These are phyloP conservation scores for Brachirus orientalis DNA, from an alignment of 2,113 vertebrate genomes.

Conservation along the genomic window DNA sequence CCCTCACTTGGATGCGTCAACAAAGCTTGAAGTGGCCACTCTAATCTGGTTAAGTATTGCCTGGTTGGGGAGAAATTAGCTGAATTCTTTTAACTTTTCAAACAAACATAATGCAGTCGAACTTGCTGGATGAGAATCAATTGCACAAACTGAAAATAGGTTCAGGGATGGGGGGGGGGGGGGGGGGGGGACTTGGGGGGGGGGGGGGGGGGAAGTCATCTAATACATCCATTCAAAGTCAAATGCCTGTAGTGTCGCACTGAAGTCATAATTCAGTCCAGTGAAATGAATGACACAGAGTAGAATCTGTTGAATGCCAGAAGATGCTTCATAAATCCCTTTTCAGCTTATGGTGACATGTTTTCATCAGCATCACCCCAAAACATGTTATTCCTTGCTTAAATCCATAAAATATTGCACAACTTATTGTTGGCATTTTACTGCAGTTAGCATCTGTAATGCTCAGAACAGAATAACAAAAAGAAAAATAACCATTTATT, in stretches of 20 bases:
- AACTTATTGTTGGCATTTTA: too few relatives aligned
- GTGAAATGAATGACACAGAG: slow-evolving; percentile 56
- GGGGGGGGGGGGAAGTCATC: slow-evolving; percentile 48
- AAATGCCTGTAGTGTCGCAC: slow-evolving; percentile 62
- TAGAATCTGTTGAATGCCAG: slow-evolving; percentile 54
- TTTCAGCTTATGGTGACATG: slow-evolving; percentile 32
- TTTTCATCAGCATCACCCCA: slow-evolving; percentile 46
- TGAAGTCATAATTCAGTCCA: slow-evolving; percentile 60
- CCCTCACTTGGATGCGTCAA: slow-evolving; percentile 78
- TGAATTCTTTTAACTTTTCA: slow-evolving; percentile 82
- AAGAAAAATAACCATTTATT: too few relatives aligned
- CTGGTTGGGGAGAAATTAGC: slow-evolving; percentile 77
- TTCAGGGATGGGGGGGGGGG: slow-evolving; percentile 18
- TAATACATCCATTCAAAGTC: slow-evolving; percentile 62
- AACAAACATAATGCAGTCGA: slow-evolving; percentile 80
- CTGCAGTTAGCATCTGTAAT: too few relatives aligned
- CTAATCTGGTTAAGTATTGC: slow-evolving; percentile 78
- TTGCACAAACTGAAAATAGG: slow-evolving; percentile 73
- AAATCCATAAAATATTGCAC: slow-evolving; percentile 23
- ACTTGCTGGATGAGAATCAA: slow-evolving; percentile 78
- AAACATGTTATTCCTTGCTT: slow-evolving; percentile 40
- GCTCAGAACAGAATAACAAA: too few relatives aligned
- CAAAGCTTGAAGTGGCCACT: slow-evolving; percentile 83
- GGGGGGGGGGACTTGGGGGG: neutral
- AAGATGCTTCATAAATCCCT: slow-evolving; percentile 52